Evolutionary conservation across 2,113 vertebrate species (phyloP), one percentile per base, ranked within the genome.

Genomic region (Siniperca chuatsi): DNA sequence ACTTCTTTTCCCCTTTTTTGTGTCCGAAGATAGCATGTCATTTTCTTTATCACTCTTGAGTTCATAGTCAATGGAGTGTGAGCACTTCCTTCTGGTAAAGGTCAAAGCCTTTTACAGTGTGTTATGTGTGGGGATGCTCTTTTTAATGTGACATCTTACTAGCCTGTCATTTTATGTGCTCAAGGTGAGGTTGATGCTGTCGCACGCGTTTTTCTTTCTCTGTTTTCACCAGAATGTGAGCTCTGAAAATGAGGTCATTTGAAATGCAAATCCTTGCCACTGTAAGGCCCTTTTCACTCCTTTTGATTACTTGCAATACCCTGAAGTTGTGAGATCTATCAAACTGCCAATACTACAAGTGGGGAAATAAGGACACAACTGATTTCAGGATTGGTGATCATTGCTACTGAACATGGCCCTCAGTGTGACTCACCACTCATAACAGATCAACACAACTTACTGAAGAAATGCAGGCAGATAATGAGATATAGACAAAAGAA

Each of bases 271-370:
- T 64, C 64, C 25, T 81, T 20, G 10, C 20, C 23, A 16, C 35
- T 16, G 9, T 61, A 64, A 78, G 58, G 54, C 69, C 82, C 82
- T 48, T 84, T 86, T 77, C 68, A 57, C 57, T 88, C 75, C 33
- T 75, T 92, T 91, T 92, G 92, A 93, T 92, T 87, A 88, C 85
- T 83, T 52, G 64, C 83, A 83, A 55, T 75, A 65, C 82, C 93
- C 87, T 72, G 75, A 85, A 94, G 90, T 90, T 87, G 91, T 71
- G 79, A 89, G 74, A 93, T 94, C 91, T 83, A 93, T 95, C 90
- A 93, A 89, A 46, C 65, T 91, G 91, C 79, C 93, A 86, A 93
- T 95, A 92, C 50, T 89, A 93, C 86, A 92, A 92, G 92, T 87
- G 85, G 85, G 66, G 73, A 87, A 93, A 92, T 94, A 90, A 93